Percentiles rank a stretch among this genome's conserved stretches.
Conservation (phyloP, 2,797 vertebrate genomes). For the Ptychadena robeensis region DNA sequence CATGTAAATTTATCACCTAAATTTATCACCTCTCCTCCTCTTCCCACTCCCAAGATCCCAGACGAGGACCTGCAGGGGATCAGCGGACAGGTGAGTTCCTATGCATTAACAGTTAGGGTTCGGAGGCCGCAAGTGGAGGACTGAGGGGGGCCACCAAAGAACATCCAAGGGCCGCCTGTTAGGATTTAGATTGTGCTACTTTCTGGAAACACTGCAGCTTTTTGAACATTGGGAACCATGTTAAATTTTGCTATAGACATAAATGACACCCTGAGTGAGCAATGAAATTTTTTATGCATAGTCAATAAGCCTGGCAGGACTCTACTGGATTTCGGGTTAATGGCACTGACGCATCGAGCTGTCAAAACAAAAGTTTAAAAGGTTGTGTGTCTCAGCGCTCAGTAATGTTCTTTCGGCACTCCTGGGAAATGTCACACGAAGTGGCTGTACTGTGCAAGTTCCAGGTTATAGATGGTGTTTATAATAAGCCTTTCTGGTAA, state of each 20-base stretch:
- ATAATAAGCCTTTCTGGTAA: constrained; percentile 2
- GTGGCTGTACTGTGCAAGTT: neutral
- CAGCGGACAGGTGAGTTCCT: too few relatives aligned
- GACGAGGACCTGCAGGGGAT: too few relatives aligned
- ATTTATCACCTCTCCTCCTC: too few relatives aligned
- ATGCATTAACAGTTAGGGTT: too few relatives aligned
- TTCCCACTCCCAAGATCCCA: too few relatives aligned
- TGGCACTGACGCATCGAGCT: neutral
- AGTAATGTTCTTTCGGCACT: neutral
- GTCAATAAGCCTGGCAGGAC: too few relatives aligned
- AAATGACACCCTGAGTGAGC: neutral
- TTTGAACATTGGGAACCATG: neutral
- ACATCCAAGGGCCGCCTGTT: too few relatives aligned
- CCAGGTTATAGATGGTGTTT: neutral
- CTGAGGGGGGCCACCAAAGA: too few relatives aligned
- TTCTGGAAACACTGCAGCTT: neutral
- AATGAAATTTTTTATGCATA: neutral
- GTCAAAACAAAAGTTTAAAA: neutral
- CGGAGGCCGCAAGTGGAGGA: too few relatives aligned
- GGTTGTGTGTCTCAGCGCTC: neutral
- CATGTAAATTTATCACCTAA: too few relatives aligned
- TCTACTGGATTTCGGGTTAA: neutral
- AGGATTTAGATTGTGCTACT: neutral
- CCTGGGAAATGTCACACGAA: neutral
- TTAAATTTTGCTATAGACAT: neutral